These are phyloP conservation scores for Probaryconus sp. DNA, from an alignment of 1,140 invertebrate genomes.

Conservation along the genomic window DNA sequence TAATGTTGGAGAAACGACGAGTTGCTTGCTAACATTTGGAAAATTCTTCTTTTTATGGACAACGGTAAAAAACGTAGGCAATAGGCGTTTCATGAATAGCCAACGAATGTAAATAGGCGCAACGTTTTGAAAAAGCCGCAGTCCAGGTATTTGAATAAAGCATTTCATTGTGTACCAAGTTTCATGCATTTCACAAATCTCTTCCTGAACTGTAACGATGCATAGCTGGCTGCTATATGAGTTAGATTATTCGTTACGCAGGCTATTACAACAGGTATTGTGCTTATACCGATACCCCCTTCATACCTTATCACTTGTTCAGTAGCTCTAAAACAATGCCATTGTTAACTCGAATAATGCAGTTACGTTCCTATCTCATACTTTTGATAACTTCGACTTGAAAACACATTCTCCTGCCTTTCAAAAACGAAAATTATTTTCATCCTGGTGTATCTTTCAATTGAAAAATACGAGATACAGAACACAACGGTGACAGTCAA, in stretches of 20 bases:
- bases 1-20: neutral
- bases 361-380: conserved; percentile 37
- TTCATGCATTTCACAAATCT: conserved; percentile 44
- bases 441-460: conserved; percentile 2
- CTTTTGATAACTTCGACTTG: conserved; percentile 46
- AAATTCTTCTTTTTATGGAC: neutral
- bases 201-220: conserved; percentile 23
- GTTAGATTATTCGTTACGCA: conserved; percentile 55
- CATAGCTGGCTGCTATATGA: conserved; percentile 33
- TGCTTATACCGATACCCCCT: conserved; percentile 31
- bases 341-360: conserved; percentile 52
- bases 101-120: conserved; percentile 24
- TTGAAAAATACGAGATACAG: too few relatives aligned
- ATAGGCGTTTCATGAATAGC: conserved; percentile 21
- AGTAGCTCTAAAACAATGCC: conserved; percentile 49
- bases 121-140: conserved; percentile 17
- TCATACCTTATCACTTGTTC: conserved; percentile 49
- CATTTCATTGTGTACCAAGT: conserved; percentile 40
- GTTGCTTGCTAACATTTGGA: neutral
- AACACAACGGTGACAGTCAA: too few relatives aligned
- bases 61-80: neutral
- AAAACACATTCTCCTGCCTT: conserved; percentile 1
- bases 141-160: conserved; percentile 38
- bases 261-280: conserved; percentile 50
- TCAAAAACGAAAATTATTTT: conserved; percentile 18